Evolutionary conservation across 2,888 invertebrate species (phyloP).

Genomic region (Nowickia ferox): DNA sequence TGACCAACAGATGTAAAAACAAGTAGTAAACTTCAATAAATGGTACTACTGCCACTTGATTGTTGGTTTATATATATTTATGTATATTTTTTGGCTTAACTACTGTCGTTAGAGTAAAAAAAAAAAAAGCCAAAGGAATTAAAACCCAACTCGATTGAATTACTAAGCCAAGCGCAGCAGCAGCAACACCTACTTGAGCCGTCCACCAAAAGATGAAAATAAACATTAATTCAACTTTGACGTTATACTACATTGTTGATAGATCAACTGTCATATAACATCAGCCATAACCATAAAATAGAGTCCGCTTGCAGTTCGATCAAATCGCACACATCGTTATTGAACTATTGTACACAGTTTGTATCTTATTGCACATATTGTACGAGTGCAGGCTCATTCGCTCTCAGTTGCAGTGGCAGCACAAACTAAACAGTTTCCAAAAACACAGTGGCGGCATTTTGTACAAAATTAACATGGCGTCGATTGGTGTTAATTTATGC

Average conservation of each 20-base stretch:
- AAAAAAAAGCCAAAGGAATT: constrained; percentile 23
- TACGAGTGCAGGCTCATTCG: not conserved
- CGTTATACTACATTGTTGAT: constrained; percentile 62
- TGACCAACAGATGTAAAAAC: not conserved
- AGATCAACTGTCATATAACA: constrained; percentile 72
- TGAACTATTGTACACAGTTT: constrained; percentile 67
- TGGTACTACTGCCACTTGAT: constrained; percentile 31
- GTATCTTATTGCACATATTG: constrained; percentile 7
- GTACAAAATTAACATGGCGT: constrained; percentile 66
- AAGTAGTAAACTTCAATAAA: constrained; percentile 30
- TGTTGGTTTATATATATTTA: constrained; percentile 24
- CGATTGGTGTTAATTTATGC: constrained; percentile 80
- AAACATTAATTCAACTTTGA: constrained; percentile 63
- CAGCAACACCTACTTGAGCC: not conserved
- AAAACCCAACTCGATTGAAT: constrained; percentile 32
- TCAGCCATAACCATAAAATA: constrained; percentile 74
- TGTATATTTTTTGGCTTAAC: constrained; percentile 18
- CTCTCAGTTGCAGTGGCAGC: constrained; percentile 48
- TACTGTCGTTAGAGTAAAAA: constrained; percentile 27
- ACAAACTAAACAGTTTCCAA: constrained; percentile 64
- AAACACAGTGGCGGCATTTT: constrained; percentile 64
- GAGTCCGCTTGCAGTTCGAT: constrained; percentile 59
- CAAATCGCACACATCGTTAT: constrained; percentile 38
- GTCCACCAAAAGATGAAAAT: constrained; percentile 15
- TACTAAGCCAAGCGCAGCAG: not conserved